phyloP scores from a whole-genome alignment of 1,140 invertebrate genomes.

The Scylla paramamosain region DNA sequence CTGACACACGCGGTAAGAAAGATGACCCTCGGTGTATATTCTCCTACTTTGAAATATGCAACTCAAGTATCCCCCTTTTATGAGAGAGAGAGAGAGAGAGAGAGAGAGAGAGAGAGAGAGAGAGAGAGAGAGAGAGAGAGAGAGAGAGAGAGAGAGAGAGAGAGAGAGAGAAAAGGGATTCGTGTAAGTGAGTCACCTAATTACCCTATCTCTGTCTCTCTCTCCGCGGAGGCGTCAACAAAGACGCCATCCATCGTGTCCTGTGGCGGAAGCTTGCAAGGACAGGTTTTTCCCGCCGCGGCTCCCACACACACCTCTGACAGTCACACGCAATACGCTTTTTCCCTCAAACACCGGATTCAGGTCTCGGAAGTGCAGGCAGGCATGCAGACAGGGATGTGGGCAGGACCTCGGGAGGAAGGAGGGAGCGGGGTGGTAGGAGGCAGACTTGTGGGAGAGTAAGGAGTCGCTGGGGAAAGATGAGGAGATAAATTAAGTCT shows the following conservation, averaged over 20 bases:
- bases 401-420: background rate
- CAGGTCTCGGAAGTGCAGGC: slow-evolving; percentile 15
- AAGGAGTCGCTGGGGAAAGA: background rate
- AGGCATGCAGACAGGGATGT: background rate
- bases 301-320: slow-evolving; percentile 5
- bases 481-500: background rate
- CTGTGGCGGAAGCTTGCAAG: slow-evolving; percentile 47
- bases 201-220: slow-evolving; percentile 23
- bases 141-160: background rate
- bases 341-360: slow-evolving; percentile 25
- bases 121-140: slow-evolving; percentile 1
- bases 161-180: background rate
- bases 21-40: too few species aligned
- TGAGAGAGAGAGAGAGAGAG: slow-evolving; percentile 29
- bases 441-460: background rate
- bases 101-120: slow-evolving; percentile 7
- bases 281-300: slow-evolving; percentile 29
- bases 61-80: too few species aligned
- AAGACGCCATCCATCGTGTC: slow-evolving; percentile 46
- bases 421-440: background rate
- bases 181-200: slow-evolving; percentile 4
- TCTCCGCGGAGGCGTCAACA: slow-evolving; percentile 24
- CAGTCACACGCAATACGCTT: slow-evolving; percentile 47
- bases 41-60: too few species aligned
- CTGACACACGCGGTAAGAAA: too few species aligned